A percentile compares a stretch with the other conserved stretches of the same genome.
phyloP scores from a whole-genome alignment of 1,140 invertebrate genomes.

The Calephelis nemesis region DNA sequence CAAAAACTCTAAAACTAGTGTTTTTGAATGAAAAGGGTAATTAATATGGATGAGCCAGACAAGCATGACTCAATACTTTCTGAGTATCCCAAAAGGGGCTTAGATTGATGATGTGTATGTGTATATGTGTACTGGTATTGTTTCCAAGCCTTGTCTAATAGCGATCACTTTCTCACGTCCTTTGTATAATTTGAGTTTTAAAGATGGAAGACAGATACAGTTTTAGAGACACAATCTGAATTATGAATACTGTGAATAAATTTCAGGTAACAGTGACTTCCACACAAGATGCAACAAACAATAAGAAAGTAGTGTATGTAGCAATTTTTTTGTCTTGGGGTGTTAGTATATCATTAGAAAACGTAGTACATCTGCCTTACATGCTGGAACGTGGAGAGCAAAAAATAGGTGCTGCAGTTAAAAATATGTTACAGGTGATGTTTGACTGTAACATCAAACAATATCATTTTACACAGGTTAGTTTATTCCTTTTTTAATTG shows the following conservation, averaged over 20 bases:
- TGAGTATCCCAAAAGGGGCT: too few relatives aligned
- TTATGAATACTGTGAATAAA: background rate
- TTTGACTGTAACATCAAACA: conserved; percentile 73
- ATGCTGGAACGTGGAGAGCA: conserved; percentile 65
- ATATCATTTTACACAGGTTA: conserved; percentile 66
- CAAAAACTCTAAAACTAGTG: too few relatives aligned
- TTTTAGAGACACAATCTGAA: background rate
- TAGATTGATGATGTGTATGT: too few relatives aligned
- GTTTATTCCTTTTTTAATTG: background rate
- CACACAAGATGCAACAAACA: conserved; percentile 35
- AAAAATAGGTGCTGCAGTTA: conserved; percentile 51
- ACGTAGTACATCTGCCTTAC: conserved; percentile 61
- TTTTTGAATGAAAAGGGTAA: too few relatives aligned
- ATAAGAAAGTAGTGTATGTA: conserved; percentile 49
- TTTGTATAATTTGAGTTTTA: background rate
- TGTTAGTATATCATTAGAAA: conserved; percentile 34
- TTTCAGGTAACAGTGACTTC: conserved; percentile 62
- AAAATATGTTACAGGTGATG: conserved; percentile 51
- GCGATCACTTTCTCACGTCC: too few relatives aligned
- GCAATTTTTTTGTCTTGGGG: conserved; percentile 71
- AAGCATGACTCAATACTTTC: too few relatives aligned
- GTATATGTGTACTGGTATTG: too few relatives aligned
- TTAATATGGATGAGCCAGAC: too few relatives aligned
- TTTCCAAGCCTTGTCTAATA: too few relatives aligned
- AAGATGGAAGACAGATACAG: background rate